phyloP scores from a whole-genome alignment of 2,113 vertebrate genomes.

The Falco punctatus region DNA sequence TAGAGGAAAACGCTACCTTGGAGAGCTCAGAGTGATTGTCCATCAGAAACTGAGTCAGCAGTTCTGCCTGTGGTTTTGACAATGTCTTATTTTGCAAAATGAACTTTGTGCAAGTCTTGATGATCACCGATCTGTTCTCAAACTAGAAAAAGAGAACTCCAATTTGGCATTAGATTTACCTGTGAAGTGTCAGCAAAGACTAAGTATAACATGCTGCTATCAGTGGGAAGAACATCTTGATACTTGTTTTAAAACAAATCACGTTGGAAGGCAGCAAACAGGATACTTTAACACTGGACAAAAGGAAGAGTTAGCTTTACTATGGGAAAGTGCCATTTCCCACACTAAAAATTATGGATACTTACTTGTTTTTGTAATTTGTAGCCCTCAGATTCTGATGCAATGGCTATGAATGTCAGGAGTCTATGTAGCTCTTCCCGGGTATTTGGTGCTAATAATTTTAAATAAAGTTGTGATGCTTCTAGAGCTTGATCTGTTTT shows the following conservation, averaged over 20 bases:
- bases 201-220: not conserved
- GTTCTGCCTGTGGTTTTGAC: slow-evolving; percentile 75
- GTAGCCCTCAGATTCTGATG: slow-evolving; percentile 70
- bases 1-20: slow-evolving; percentile 73
- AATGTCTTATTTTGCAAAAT: slow-evolving; percentile 78
- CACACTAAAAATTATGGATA: not conserved
- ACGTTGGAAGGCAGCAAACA: not conserved
- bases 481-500: slow-evolving; percentile 76
- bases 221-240: not conserved
- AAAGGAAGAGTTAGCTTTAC: not conserved
- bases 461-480: slow-evolving; percentile 82
- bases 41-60: slow-evolving; percentile 81
- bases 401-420: slow-evolving; percentile 77
- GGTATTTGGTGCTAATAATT: slow-evolving; percentile 71
- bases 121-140: slow-evolving; percentile 78
- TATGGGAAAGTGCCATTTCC: not conserved
- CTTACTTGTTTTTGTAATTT: slow-evolving; percentile 83
- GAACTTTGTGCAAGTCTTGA: slow-evolving; percentile 81
- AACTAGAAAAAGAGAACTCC: slow-evolving; percentile 60
- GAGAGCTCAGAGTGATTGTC: slow-evolving; percentile 79
- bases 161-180: not conserved
- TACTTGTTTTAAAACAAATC: not conserved
- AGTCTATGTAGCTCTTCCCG: slow-evolving; percentile 81
- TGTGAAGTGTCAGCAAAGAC: not conserved
- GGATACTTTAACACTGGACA: not conserved